phyloP scores from a whole-genome alignment of 2,113 vertebrate species.

The Calypte anna region DNA sequence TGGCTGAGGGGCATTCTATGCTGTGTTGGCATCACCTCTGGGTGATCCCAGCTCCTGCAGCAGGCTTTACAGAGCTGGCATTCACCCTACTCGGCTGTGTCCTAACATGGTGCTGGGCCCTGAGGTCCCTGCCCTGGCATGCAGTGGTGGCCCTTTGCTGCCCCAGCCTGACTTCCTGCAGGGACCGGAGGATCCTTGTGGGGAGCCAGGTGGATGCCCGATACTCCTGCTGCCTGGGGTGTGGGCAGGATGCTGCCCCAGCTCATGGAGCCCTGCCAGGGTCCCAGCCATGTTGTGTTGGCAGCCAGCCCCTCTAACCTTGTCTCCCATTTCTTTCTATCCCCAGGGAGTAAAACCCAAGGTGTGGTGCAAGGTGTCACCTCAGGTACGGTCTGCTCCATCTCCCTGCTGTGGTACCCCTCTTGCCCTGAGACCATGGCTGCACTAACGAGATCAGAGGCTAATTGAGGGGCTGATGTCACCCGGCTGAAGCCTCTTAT shows the following conservation, averaged over 20 bases:
- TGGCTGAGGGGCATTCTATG: background rate
- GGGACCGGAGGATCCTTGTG: rapidly evolving
- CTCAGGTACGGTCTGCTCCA: conserved; percentile 80
- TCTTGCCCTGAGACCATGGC: background rate
- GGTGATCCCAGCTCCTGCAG: rapidly evolving
- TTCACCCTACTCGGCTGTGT: background rate
- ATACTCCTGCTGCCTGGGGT: background rate
- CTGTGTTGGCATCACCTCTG: background rate
- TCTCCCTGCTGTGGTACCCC: rapidly evolving
- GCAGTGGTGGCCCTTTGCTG: rapidly evolving
- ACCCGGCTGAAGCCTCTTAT: conserved; percentile 56
- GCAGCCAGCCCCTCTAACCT: background rate
- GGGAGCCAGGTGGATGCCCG: background rate
- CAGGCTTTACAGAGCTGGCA: rapidly evolving
- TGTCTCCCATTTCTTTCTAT: conserved; percentile 34
- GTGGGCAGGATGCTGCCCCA: background rate
- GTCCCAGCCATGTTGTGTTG: rapidly evolving
- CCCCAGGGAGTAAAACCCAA: conserved; percentile 92
- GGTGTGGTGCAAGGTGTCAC: conserved; percentile 88
- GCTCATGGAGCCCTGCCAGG: background rate
- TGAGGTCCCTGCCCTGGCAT: background rate
- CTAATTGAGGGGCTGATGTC: conserved; percentile 68
- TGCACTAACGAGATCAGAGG: conserved; percentile 43
- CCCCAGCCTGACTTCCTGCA: background rate
- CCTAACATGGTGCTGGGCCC: rapidly evolving